Evolutionary conservation across 2,888 invertebrate species (phyloP).

Genomic region (Ectemnius lituratus): DNA sequence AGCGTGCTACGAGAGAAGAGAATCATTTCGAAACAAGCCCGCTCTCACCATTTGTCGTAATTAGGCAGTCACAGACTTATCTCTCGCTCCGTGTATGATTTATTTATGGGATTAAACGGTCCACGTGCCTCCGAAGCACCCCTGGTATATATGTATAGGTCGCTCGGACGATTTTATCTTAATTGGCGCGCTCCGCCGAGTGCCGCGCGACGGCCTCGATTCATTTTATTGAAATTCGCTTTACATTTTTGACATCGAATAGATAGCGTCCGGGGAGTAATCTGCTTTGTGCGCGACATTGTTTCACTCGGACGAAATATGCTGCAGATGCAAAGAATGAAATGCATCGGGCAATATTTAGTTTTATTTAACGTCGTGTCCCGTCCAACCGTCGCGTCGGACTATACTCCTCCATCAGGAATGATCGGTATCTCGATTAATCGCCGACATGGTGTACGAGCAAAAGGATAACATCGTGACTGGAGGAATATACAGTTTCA

Average conservation of each 20-base stretch:
- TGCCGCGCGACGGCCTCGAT: not conserved
- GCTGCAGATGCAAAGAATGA: conserved; percentile 11
- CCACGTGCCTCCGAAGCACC: not conserved
- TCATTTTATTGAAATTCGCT: conserved; percentile 3
- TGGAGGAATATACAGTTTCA: too few species aligned
- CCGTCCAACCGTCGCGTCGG: too few species aligned
- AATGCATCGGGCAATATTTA: conserved; percentile 27
- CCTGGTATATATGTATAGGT: not conserved
- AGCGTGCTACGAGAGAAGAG: not conserved
- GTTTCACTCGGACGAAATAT: not conserved
- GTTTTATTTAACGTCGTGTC: conserved; percentile 47
- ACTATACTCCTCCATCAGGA: too few species aligned
- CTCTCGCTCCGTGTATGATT: not conserved
- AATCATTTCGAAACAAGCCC: not conserved
- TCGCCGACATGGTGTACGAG: too few species aligned
- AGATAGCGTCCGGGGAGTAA: not conserved
- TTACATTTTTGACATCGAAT: conserved; percentile 1
- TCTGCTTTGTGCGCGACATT: too few species aligned
- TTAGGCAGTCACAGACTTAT: not conserved
- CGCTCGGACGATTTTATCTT: not conserved
- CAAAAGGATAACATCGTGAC: too few species aligned
- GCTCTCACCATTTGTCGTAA: not conserved
- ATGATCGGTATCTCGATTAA: too few species aligned
- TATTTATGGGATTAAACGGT: not conserved
- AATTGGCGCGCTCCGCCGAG: not conserved